Base-by-base conservation (phyloP, 2,797 vertebrate genomes). In the Prunella strophiata region DNA sequence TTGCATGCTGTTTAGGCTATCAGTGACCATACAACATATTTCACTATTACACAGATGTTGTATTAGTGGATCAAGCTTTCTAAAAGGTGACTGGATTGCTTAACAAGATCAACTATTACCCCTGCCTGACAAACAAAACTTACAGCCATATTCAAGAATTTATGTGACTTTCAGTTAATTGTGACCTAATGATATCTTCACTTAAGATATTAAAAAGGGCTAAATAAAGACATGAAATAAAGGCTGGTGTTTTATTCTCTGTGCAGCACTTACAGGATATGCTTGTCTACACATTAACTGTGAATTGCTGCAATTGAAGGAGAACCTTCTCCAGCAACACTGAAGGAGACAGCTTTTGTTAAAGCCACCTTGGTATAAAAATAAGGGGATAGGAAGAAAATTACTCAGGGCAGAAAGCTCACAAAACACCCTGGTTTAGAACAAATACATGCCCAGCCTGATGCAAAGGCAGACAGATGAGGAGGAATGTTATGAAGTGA, bases 211-310 rank as follows among this genome's bases (percentile, higher is more conserved):
- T 72, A 79, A 91, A 96, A 90, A 93, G 71, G 15, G 27, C 16
- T 76, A 85, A 93, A 89, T 47, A 93, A 93, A 94, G 50, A 82
- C 29, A 25, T 54, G 42, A 87, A 96, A 94, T 66, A 43, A 71
- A 89, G 65, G 51, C 48, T 38, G 26, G n/a, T 71, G 26, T 47
- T 72, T 61, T 77, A 22, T 82, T 85, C 62, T 68, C 51, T 78
- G 32, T 62, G 30, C 66, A 91, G 23, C 20, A 42, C n/a, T 89
- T 73, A 47, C 43, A 75, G 36, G 12, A 4, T 62, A 32, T 38
- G 25, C 23, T 32, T 82, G 51, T n/a, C 27, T 72, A 75, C 15
- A 43, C 1, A 7, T 78, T 57, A 75, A 86, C 32, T 74, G 45
- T 67, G 66, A 91, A 62, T 45, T 55, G 48, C 50, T 82, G 67